Evolutionary conservation across 2,888 invertebrate genomes (phyloP), one percentile per base, ranked within the genome.

Genomic region (Galerucella pusilla): DNA sequence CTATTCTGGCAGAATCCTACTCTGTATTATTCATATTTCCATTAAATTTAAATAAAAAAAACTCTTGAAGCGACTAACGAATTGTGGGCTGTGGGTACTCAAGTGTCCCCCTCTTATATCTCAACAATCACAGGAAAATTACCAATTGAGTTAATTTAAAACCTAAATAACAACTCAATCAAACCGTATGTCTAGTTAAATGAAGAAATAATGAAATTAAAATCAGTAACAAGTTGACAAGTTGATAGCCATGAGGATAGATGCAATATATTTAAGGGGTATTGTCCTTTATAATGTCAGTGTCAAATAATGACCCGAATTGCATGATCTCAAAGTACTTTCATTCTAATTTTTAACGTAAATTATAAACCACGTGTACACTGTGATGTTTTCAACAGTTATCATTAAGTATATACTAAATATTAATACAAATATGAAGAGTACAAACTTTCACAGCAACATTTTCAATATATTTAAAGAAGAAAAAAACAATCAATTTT

Each of bases 71-170:
- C n/a, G 12, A 6, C n/a, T 20, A 57, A 20, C 5, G 6, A 57
- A 57, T 10, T 20, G 57, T 60, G 20, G n/a, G 57, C 57, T 64
- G 28, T 49, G 59, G 35, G 60, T 35, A 77, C 73, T 64, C 73
- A 71, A 71, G 63, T 72, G 68, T 71, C 65, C 75, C 75, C 74
- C 72, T 73, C 72, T 72, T 61, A 61, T 69, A 73, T 65, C 63
- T 57, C 45, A 70, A 69, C 70, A 72, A 49, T 69, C 74, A 72
- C 71, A 78, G 68, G 73, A 76, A 75, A 75, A 76, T 71, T 75
- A 78, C 78, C 78, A 78, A 78, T 78, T 78, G 78, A 78, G 73
- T 76, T 77, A 74, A 74, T 77, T 78, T 75, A 75, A 75, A 77
- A 77, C 74, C 74, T 74, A 75, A 78, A 77, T 77, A 78, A 78